phyloP scores from a whole-genome alignment of 2,888 invertebrate genomes.

The Agrotis puta region DNA sequence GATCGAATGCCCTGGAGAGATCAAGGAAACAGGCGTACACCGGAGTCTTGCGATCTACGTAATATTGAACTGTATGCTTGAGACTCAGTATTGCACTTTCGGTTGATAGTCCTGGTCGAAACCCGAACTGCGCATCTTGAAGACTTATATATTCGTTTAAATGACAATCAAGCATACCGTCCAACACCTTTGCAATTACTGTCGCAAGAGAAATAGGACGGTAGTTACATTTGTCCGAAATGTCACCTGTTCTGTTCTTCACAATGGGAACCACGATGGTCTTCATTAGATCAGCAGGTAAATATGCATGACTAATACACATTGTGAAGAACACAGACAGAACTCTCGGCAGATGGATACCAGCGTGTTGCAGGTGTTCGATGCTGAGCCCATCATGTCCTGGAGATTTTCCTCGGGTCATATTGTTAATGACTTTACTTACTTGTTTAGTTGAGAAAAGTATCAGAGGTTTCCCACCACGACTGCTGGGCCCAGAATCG shows the following conservation, averaged over 20 bases:
- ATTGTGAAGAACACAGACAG: too few species aligned
- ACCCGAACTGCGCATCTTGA: constrained; percentile 2
- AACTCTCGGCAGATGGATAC: too few species aligned
- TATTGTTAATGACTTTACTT: neutral
- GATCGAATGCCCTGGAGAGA: neutral
- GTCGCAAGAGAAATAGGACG: neutral
- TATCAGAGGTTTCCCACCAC: neutral
- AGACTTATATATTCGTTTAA: neutral
- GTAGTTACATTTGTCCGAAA: constrained; percentile 1
- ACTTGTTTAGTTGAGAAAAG: neutral
- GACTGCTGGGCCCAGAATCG: neutral
- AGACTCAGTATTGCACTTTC: too few species aligned
- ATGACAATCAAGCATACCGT: neutral
- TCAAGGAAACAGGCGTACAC: neutral
- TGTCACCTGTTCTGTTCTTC: constrained; percentile 11
- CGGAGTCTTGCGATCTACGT: neutral
- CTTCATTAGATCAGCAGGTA: neutral
- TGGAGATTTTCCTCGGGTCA: too few species aligned
- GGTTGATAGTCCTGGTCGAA: neutral
- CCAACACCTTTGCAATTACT: constrained; percentile 1
- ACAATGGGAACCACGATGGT: constrained; percentile 7
- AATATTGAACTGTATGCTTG: neutral
- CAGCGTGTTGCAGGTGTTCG: too few species aligned
- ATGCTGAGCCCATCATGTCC: too few species aligned
- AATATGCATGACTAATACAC: too few species aligned